A percentile compares a stretch with the other conserved stretches of the same genome.
These are phyloP conservation scores for Gambusia affinis DNA, from an alignment of 2,113 vertebrate genomes.

Conservation along the genomic window DNA sequence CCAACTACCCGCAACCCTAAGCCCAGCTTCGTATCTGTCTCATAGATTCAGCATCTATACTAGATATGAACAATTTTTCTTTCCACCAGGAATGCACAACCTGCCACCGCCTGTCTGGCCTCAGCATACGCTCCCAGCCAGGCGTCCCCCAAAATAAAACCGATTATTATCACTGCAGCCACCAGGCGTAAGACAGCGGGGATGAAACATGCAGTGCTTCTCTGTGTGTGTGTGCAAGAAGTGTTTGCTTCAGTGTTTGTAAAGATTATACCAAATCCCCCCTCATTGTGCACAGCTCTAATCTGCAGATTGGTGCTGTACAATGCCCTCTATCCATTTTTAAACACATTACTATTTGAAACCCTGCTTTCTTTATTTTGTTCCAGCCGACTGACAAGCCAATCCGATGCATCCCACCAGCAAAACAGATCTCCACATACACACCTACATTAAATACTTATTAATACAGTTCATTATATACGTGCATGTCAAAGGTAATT, in stretches of 20 bases:
- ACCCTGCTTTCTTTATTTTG: no score
- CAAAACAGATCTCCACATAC: no score
- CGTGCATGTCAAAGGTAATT: no score
- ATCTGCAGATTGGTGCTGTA: no score
- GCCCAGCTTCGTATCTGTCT: slow-evolving; percentile 68
- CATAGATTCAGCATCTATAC: slow-evolving; percentile 69
- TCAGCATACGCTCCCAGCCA: slow-evolving; percentile 55
- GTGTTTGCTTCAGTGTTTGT: slow-evolving; percentile 27
- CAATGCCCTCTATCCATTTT: no score
- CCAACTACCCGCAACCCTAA: slow-evolving; percentile 7
- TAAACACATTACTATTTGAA: no score
- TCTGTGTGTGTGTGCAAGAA: slow-evolving; percentile 13
- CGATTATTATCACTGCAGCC: slow-evolving; percentile 66
- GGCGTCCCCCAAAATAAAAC: slow-evolving; percentile 71
- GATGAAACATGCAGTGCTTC: background rate
- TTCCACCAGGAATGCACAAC: slow-evolving; percentile 65
- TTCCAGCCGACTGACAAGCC: no score
- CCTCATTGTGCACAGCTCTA: no score
- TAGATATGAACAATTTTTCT: slow-evolving; percentile 55
- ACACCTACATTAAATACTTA: no score
- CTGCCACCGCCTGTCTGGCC: slow-evolving; percentile 71
- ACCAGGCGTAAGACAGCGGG: slow-evolving; percentile 30
- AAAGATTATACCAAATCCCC: slow-evolving; percentile 35
- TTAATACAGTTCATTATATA: no score
- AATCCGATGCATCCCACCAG: no score